Base-by-base conservation (phyloP, 2,797 vertebrate species). In the Catharus ustulatus region DNA sequence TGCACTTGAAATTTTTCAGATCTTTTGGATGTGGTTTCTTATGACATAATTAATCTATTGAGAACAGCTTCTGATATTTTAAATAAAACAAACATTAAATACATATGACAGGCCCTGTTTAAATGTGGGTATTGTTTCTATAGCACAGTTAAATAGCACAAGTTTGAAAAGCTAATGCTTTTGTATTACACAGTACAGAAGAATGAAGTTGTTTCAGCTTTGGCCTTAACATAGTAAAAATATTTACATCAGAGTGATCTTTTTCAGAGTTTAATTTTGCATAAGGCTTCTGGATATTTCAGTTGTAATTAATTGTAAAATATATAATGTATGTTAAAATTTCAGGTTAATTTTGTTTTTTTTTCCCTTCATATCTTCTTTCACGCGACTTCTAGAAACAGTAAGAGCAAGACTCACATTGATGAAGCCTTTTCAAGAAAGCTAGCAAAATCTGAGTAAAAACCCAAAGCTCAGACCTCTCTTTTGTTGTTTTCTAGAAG, bases 81-180 rank as follows among this genome's bases (percentile, higher is more conserved):
- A 93, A 86, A 82, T 90, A 86, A 91, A 94, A 73, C 11, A 76
- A 83, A 69, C 83, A 90, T 85, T 63, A 81, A 94, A 88, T 87
- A 68, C 2, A 0, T 88, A 68, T 94, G 91, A 27, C 20, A 92
- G 69, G 3, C 26, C 29, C 48, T 82, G 46, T 88, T 88, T 89
- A 86, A 87, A 86, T 66, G 59, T 76, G 76, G 57, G 9, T 84
- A 73, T 90, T 88, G 42, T 38, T 91, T 88, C 88, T 75, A 80
- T 30, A 69, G 45, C 13, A 27, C 46, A 34, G 52, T 72, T 81
- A 94, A 83, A 73, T 64, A 34, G 34, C 34, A 15, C 17, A 69
- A 38, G 34, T 71, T n/a, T 71, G 45, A 64, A 95, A 89, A 88
- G 29, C 63, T 74, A 86, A 84, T 87, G 52, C 6, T 85, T 91